Evolutionary conservation across 2,797 vertebrate genomes (phyloP), one percentile per base, ranked within the genome.

Genomic region (Furcifer pardalis): DNA sequence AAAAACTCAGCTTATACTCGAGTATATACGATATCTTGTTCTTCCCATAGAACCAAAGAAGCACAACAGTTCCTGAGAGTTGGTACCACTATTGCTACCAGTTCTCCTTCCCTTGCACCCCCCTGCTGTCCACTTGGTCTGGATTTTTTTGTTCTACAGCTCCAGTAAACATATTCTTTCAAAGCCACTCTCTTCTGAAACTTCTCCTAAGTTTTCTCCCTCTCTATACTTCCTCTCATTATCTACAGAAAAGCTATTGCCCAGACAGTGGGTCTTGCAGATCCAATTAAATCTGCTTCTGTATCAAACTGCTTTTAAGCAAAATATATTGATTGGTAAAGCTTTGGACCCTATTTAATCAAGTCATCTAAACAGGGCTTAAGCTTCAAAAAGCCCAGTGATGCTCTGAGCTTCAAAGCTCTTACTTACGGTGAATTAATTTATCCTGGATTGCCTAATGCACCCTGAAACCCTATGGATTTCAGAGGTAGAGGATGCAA

Each of bases 341-440:
- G 95, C 93, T 95, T 90, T 93, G 91, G 94, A 92, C 93, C 90
- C 90, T 91, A 94, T 96, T 96, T 95, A 96, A 95, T 96, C 94
- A 95, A 95, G 95, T 94, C 94, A 95, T 95, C 95, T 95, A 95
- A 96, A 95, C 88, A 95, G 91, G 85, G 91, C 91, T 96, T 96
- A 95, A 94, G 94, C 94, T 94, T 95, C 95, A 93, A 95, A n/a
- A 96, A 95, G 93, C 92, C 19, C 84, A 89, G 88, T 89, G 87
- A 93, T 93, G 90, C 89, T 92, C 83, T 90, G 73, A 37, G 94
- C 93, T 94, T 95, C 95, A 94, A 95, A 96, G 95, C 86, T 84
- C 94, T 94, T 93, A 94, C 94, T 95, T 94, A 91, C 73, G 91
- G 91, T 93, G 95, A 95, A 95, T 95, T 95, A 96, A 95, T 96